Evolutionary conservation across 2,113 vertebrate genomes (phyloP).

Genomic region (Sturnus vulgaris): DNA sequence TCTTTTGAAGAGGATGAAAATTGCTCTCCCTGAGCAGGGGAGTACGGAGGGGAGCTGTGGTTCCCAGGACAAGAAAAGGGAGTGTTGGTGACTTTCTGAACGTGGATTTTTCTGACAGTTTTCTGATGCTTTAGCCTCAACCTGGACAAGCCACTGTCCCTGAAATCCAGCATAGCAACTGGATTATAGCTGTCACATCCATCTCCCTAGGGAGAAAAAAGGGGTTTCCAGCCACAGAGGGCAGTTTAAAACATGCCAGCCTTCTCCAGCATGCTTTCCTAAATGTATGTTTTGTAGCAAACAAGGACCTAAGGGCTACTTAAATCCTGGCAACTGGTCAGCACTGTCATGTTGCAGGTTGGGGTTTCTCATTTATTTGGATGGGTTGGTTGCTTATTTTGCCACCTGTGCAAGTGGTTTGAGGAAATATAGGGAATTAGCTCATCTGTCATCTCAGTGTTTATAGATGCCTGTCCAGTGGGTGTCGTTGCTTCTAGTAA

Average conservation of each 20-base stretch:
- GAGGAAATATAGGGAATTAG: neutral
- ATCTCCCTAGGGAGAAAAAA: neutral
- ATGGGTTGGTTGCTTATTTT: neutral
- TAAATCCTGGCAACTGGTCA: neutral
- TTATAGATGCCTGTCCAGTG: neutral
- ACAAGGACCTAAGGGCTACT: neutral
- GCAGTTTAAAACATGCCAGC: neutral
- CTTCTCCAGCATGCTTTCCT: neutral
- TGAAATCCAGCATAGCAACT: neutral
- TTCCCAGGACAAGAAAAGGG: neutral
- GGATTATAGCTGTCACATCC: neutral
- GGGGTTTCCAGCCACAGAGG: neutral
- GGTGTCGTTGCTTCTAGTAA: neutral
- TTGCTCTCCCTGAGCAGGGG: neutral
- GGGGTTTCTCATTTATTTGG: neutral
- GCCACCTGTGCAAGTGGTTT: neutral
- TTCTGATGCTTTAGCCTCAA: neutral
- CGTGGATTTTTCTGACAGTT: neutral
- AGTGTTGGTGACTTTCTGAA: neutral
- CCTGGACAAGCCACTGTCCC: neutral
- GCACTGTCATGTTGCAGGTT: neutral
- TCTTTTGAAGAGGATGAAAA: neutral
- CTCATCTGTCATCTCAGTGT: neutral
- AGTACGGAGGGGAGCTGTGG: accelerated
- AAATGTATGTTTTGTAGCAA: neutral